Conservation (phyloP, 1,140 invertebrate genomes). For the Eubasilissa regina region DNA sequence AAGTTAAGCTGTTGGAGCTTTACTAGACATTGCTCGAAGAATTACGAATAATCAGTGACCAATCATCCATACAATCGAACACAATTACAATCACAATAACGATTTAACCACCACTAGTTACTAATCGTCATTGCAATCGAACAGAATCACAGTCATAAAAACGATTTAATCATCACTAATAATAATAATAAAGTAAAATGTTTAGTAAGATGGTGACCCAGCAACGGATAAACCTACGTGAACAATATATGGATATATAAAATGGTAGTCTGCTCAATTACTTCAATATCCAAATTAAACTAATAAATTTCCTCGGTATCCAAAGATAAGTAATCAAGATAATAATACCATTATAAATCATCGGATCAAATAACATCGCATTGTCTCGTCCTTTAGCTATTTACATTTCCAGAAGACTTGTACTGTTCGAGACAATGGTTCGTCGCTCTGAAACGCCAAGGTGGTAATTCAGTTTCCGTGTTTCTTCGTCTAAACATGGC, state of each 20-base stretch:
- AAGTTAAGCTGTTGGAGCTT: no score
- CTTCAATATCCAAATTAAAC: neutral
- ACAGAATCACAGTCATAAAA: no score
- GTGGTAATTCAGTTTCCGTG: constrained; percentile 37
- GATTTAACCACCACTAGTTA: no score
- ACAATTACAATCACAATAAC: no score
- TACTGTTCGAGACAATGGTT: constrained; percentile 2
- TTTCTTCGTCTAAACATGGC: constrained; percentile 19
- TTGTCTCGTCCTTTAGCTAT: neutral
- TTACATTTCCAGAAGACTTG: constrained; percentile 22
- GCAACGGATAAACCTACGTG: no score
- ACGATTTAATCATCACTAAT: no score
- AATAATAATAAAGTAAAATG: no score
- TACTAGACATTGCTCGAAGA: no score
- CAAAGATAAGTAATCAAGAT: neutral
- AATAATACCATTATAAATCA: neutral
- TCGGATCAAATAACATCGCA: neutral
- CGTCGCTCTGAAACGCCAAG: neutral
- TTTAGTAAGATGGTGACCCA: no score
- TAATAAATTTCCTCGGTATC: neutral
- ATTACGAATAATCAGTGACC: no score
- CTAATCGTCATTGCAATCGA: no score
- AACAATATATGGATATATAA: neutral
- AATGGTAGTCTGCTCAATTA: neutral
- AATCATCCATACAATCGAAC: no score